Conservation (phyloP, 2,113 vertebrate species). For the Anas platyrhynchos region DNA sequence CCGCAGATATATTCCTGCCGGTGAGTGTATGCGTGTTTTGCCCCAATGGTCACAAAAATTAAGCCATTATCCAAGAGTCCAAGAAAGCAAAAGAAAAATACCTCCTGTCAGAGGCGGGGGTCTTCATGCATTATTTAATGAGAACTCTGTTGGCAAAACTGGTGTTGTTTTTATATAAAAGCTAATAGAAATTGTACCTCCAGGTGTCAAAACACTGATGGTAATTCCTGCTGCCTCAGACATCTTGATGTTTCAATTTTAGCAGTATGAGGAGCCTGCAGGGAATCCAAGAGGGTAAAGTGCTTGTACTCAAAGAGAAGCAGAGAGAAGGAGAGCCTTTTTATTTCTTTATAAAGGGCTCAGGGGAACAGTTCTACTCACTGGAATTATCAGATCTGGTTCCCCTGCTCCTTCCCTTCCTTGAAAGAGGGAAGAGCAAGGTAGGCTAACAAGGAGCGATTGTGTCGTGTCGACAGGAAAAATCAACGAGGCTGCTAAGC, state of each 20-base stretch:
- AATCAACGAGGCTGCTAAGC: neutral
- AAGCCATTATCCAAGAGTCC: slow-evolving; percentile 33
- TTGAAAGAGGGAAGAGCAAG: slow-evolving; percentile 46
- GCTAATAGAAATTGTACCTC: slow-evolving; percentile 75
- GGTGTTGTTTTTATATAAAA: slow-evolving; percentile 74
- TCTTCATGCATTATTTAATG: slow-evolving; percentile 74
- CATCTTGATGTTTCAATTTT: slow-evolving; percentile 78
- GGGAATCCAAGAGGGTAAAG: slow-evolving; percentile 73
- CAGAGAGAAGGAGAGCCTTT: slow-evolving; percentile 67
- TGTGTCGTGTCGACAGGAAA: neutral
- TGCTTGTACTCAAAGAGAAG: slow-evolving; percentile 70
- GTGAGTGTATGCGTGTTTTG: rapidly evolving
- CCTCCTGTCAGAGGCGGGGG: slow-evolving; percentile 13
- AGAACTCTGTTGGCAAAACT: slow-evolving; percentile 61
- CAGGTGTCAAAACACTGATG: slow-evolving; percentile 75
- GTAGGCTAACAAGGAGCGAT: slow-evolving; percentile 42
- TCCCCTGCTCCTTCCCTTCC: slow-evolving; percentile 48
- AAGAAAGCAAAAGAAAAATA: slow-evolving; percentile 44
- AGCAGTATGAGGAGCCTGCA: slow-evolving; percentile 71
- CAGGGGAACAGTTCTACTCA: slow-evolving; percentile 62
- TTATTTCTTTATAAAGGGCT: slow-evolving; percentile 72
- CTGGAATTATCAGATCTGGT: slow-evolving; percentile 68
- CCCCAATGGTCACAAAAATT: slow-evolving; percentile 1
- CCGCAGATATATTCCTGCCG: rapidly evolving
- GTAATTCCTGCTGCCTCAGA: slow-evolving; percentile 71